A percentile compares a stretch with the other conserved stretches of the same genome.
Conservation (phyloP, 2,797 vertebrate species). For the Amphiprion clarkii region DNA sequence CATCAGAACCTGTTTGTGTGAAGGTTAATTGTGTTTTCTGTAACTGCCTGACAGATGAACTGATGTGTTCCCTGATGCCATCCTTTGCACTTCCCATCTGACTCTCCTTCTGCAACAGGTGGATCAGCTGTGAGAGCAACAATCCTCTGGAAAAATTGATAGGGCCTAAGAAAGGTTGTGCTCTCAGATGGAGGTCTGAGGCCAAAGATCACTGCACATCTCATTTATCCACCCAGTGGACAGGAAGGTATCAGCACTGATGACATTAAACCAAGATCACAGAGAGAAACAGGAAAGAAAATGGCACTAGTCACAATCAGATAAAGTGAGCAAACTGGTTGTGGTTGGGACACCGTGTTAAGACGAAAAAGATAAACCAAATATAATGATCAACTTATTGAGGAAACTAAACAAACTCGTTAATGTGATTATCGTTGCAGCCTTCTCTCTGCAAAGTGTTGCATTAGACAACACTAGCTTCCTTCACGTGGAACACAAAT, state of each 20-base stretch:
- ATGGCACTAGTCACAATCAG: slow-evolving; percentile 50
- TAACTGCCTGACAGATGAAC: slow-evolving; percentile 36
- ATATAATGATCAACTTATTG: not conserved
- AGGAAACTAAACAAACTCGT: too few relatives aligned
- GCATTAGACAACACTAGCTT: not conserved
- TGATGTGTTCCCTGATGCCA: slow-evolving; percentile 31
- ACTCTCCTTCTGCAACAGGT: slow-evolving; percentile 60
- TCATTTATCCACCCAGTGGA: slow-evolving; percentile 76
- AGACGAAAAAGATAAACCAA: not conserved
- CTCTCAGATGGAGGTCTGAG: slow-evolving; percentile 67
- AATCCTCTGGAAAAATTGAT: slow-evolving; percentile 62
- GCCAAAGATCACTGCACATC: slow-evolving; percentile 81
- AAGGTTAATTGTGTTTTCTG: slow-evolving; percentile 5
- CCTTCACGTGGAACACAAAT: slow-evolving; percentile 1
- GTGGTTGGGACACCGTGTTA: not conserved
- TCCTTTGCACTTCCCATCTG: slow-evolving; percentile 34
- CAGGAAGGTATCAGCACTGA: slow-evolving; percentile 68
- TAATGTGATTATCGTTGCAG: too few relatives aligned
- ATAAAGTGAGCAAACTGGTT: slow-evolving; percentile 60
- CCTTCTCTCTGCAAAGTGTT: not conserved
- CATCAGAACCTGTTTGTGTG: not conserved
- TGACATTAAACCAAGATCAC: slow-evolving; percentile 74
- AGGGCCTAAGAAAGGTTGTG: slow-evolving; percentile 56
- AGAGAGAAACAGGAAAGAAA: slow-evolving; percentile 65
- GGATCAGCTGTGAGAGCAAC: slow-evolving; percentile 60